Evolutionary conservation across 2,888 invertebrate species (phyloP).

Genomic region (Penaeus monodon): DNA sequence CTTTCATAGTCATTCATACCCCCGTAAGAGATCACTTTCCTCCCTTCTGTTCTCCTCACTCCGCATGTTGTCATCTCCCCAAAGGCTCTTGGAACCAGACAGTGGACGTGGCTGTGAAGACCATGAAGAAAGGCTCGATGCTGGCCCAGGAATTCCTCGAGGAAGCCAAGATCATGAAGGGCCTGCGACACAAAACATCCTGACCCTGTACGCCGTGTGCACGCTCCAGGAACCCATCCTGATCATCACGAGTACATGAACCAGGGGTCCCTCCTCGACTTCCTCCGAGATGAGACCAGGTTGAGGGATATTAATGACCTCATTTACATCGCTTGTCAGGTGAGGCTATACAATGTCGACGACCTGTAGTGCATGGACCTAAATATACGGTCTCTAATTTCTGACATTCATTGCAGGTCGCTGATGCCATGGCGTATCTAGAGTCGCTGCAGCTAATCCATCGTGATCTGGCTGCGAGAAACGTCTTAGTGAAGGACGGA

Average conservation of each 20-base stretch:
- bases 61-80: too few species aligned
- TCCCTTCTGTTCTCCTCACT: too few species aligned
- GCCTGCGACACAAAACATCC: slow-evolving; percentile 93
- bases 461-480: slow-evolving; percentile 92
- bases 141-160: slow-evolving; percentile 95
- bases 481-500: slow-evolving; percentile 92
- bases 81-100: slow-evolving; percentile 70
- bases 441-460: slow-evolving; percentile 94
- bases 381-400: neutral
- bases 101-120: slow-evolving; percentile 97
- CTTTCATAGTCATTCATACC: too few species aligned
- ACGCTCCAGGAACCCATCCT: slow-evolving; percentile 92
- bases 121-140: slow-evolving; percentile 95
- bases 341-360: slow-evolving; percentile 66
- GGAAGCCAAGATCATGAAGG: slow-evolving; percentile 99
- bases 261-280: slow-evolving; percentile 93
- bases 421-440: slow-evolving; percentile 94
- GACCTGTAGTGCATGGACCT: neutral
- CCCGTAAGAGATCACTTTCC: too few species aligned
- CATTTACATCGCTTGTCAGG: slow-evolving; percentile 94
- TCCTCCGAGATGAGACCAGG: slow-evolving; percentile 87
- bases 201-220: slow-evolving; percentile 94
- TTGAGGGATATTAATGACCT: slow-evolving; percentile 87
- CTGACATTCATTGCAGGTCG: slow-evolving; percentile 73
- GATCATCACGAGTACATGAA: slow-evolving; percentile 95